Evolutionary conservation across 2,113 vertebrate genomes (phyloP).

Genomic region (Bagarius yarrelli): DNA sequence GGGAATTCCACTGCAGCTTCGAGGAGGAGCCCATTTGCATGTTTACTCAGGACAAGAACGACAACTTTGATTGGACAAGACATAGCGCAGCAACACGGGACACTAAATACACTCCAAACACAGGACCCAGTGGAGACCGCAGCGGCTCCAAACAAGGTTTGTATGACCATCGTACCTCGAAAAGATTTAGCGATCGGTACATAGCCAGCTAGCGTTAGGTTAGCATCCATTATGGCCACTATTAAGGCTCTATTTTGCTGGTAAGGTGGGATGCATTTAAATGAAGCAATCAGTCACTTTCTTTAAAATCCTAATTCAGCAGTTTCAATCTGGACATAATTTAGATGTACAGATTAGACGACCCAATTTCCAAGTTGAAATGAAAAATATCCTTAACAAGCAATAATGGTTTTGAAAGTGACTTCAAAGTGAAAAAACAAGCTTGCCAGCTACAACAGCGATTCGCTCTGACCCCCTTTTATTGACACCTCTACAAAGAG

Average conservation of each 20-base stretch:
- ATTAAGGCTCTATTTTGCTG: conserved; percentile 12
- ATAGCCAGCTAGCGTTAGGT: background rate
- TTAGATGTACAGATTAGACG: conserved; percentile 21
- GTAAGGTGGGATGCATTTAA: conserved; percentile 25
- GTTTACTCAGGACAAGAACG: conserved; percentile 94
- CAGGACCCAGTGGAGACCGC: conserved; percentile 87
- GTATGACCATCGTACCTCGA: background rate
- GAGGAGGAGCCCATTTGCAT: conserved; percentile 96
- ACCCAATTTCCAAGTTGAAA: conserved; percentile 22
- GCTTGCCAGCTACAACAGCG: conserved; percentile 34
- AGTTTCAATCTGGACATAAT: conserved; percentile 35
- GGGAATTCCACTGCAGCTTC: conserved; percentile 96
- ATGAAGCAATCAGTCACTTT: conserved; percentile 26
- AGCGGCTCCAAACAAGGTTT: conserved; percentile 93
- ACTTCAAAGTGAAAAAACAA: conserved; percentile 31
- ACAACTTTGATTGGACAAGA: conserved; percentile 97
- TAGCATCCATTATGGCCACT: conserved; percentile 8
- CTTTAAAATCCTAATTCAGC: conserved; percentile 19
- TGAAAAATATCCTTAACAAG: conserved; percentile 23
- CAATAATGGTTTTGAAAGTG: conserved; percentile 32
- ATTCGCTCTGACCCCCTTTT: conserved; percentile 31
- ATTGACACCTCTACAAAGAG: conserved; percentile 46
- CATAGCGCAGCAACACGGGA: conserved; percentile 94
- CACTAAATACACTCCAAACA: conserved; percentile 96
- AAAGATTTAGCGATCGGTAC: background rate